Evolutionary conservation across 2,797 vertebrate genomes (phyloP), one percentile per base, ranked within the genome.

Genomic region (Babyrousa celebensis): DNA sequence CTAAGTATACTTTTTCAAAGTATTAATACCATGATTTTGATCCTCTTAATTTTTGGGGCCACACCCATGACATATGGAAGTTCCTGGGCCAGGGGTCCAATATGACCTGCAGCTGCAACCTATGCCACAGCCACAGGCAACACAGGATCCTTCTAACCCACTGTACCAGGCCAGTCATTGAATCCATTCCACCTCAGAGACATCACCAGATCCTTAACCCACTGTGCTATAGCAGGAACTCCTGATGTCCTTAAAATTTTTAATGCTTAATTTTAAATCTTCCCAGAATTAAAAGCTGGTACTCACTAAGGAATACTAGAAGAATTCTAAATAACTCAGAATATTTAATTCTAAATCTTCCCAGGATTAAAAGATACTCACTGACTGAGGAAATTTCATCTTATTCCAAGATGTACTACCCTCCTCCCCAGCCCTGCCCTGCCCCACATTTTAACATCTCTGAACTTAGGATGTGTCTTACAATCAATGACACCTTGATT

Each of bases 301-400:
- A 11, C 18, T 54, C 58, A 70, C 25, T 68, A 80, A 65, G 62
- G 36, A 89, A n/a, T 20, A 62, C 63, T 89, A 56, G 63, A 25
- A 63, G 65, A 95, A 74, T 86, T 82, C 12, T 43, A 72, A 60
- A 62, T 29, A 91, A 72, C 27, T 88, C 29, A n/a, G 54, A 94
- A 90, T 62, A 43, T 52, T 82, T 89, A 48, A 36, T 58, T 92
- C 43, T 82, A 82, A 80, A 83, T 79, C 72, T 85, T 78, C 18
- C 15, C 7, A 74, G 72, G 12, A 8, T 52, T 71, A 36, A 72
- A 68, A 84, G 75, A 32, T n/a, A 7, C 15, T 94, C 29, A 52
- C 21, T 12, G 17, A 36, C 20, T 58, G 68, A 14, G 25, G 18
- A 89, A 92, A 43, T 79, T 67, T 70, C 17, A 43, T 83, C 25